Base-by-base conservation (phyloP, 2,797 vertebrate species). In the Vireo griseus region DNA sequence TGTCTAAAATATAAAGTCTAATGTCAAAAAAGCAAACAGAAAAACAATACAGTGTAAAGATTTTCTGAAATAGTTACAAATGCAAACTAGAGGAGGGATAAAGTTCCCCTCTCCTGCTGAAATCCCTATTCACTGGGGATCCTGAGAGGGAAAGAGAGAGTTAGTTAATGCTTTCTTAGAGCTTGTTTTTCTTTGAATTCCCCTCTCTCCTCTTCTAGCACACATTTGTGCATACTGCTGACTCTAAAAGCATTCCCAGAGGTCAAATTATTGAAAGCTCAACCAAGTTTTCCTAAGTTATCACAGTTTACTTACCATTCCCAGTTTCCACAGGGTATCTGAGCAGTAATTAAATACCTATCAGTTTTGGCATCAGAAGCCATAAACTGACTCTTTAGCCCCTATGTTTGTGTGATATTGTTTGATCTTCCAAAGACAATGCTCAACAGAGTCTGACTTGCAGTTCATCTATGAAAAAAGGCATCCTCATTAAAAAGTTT, bases 201-300 rank as follows among this genome's bases (percentile, higher is more conserved):
- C 76, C 52, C 39, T 48, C 77, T 54, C 45, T 62, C 8, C 54
- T 51, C 33, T 90, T 93, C 81, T 74, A 92, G 39, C n/a, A 88
- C 63, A 90, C 75, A 50, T 72, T 95, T 95, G 74, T 57, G 81
- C 54, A 28, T 88, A 71, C 55, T 95, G 74, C 84, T 96, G 88
- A 81, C 44, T 88, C 65, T 91, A 94, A 97, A 95, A 96, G 87
- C 85, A 79, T 89, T 91, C 52, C 28, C 67, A 96, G 74, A 92
- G 87, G 89, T 97, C 94, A 96, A 84, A 96, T 93, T 95, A 96
- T 95, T 62, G 81, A 91, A 97, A 95, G 86, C 85, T 95, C 94
- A 95, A 96, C 90, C 40, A 96, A 90, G 74, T 97, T 97, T 97
- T 95, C 82, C 80, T 95, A 92, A 95, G 92, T 28, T 90, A 88